phyloP scores from a whole-genome alignment of 1,140 invertebrate species.

The Diploscapter pachys region DNA sequence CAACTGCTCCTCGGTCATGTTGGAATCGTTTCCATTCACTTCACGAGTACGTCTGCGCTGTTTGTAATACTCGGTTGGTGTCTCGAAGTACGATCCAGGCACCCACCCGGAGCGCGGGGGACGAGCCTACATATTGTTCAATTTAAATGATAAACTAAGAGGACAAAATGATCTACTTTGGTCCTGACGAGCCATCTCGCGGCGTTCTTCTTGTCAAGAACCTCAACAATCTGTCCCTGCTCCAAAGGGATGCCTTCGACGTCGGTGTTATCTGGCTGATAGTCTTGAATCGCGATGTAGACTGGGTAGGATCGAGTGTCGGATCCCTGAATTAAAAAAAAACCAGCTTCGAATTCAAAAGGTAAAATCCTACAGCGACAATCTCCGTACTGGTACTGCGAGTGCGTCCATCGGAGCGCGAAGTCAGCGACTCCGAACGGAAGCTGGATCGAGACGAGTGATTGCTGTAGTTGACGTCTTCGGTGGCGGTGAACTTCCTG shows the following conservation, averaged over 20 bases:
- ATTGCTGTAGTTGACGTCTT: conserved; percentile 49
- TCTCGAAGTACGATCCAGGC: conserved; percentile 73
- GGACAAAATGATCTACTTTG: conserved; percentile 22
- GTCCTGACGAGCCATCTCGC: conserved; percentile 57
- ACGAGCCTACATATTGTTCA: conserved; percentile 22
- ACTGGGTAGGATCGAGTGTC: conserved; percentile 60
- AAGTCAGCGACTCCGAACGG: conserved; percentile 44
- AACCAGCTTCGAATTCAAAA: neutral
- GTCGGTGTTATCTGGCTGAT: conserved; percentile 66
- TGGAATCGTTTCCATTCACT: conserved; percentile 57
- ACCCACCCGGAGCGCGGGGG: conserved; percentile 73
- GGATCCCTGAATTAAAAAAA: conserved; percentile 38
- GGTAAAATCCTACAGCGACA: conserved; percentile 30
- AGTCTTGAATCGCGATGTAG: conserved; percentile 78
- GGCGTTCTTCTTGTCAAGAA: conserved; percentile 67
- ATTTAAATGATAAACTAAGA: too few relatives aligned
- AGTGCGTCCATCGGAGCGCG: conserved; percentile 35
- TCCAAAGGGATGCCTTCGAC: conserved; percentile 73
- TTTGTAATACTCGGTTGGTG: conserved; percentile 59
- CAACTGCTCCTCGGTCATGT: conserved; percentile 61
- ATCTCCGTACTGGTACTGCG: conserved; percentile 45
- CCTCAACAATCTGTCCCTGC: conserved; percentile 80
- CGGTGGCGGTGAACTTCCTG: conserved; percentile 44
- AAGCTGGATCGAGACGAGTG: conserved; percentile 46
- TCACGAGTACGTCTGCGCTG: conserved; percentile 60